Conservation (phyloP, 2,113 vertebrate species). For the Pheucticus melanocephalus region DNA sequence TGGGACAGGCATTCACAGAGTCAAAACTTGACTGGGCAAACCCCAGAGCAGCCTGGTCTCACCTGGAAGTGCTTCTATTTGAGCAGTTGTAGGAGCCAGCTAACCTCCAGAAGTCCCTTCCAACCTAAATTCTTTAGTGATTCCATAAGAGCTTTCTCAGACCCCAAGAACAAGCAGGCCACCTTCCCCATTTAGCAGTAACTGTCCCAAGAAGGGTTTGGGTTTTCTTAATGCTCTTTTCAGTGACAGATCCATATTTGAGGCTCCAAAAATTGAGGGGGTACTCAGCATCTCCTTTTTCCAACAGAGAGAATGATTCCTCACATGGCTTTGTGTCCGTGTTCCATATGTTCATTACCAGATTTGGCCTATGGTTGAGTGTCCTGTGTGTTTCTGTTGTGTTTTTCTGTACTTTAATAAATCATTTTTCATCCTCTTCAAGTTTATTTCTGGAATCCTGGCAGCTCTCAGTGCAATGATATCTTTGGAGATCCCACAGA, state of each 20-base stretch:
- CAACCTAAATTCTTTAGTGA: not conserved
- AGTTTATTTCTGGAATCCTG: slow-evolving; percentile 98
- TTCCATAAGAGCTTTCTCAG: not conserved
- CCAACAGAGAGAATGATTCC: not conserved
- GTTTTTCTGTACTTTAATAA: not conserved
- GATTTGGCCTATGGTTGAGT: not conserved
- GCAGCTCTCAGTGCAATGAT: slow-evolving; percentile 95
- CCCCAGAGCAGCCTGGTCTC: not conserved
- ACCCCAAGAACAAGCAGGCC: not conserved
- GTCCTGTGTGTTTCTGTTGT: not conserved
- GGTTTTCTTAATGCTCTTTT: not conserved
- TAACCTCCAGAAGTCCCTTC: not conserved
- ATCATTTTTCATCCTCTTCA: not conserved
- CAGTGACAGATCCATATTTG: not conserved
- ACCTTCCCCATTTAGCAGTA: not conserved
- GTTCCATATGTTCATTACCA: not conserved
- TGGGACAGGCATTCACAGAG: not conserved
- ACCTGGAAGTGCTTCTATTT: not conserved
- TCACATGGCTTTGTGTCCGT: rapidly evolving
- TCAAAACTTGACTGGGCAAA: not conserved
- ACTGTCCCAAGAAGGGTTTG: not conserved
- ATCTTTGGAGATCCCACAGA: slow-evolving; percentile 91
- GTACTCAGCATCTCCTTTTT: not conserved
- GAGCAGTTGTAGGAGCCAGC: not conserved
- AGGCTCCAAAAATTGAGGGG: not conserved